Base-by-base conservation (phyloP, 2,113 vertebrate genomes). In the Aythya baeri region DNA sequence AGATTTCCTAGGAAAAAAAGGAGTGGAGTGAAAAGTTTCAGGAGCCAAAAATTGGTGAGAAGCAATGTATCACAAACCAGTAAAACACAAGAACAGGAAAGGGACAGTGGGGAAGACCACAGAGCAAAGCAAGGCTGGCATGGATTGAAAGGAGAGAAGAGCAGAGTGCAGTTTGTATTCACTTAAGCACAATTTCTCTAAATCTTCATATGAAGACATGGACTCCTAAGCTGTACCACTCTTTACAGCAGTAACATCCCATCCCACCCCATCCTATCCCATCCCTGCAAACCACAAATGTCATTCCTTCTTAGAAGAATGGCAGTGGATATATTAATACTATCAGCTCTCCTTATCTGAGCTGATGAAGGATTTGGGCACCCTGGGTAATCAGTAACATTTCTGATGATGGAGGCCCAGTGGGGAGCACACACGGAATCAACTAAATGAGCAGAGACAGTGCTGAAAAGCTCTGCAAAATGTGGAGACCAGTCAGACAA, bases 361-460 rank as follows among this genome's bases (percentile, higher is more conserved):
- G 22, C 8, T 65, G 46, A 72, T 21, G 20, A 66, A 18, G 22
- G 22, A 44, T 86, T 27, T 62, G 50, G 29, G 17, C 9, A 65
- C 11, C 13, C 9, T 62, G 4, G 20, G 2, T 49, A 32, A 62
- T 58, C 46, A 11, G 46, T 43, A 36, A 91, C 80, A 74, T 58
- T 46, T 68, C 22, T 61, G 14, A 61, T 73, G 59, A 72, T 20
- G 3, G 29, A 38, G 29, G 8, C 12, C 18, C 54, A 44, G 9
- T 9, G 82, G 58, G 22, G 21, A 75, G 41, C 25, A n/a, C 22
- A 11, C 23, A 68, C 18, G 38, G 57, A 62, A 62, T n/a, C 26
- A 61, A 14, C 1, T 2, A 1, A 7, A 21, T 72, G 22, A 0
- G 0, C 34, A 57, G 17, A 71, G 32, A 58, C 9, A 43, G 11